Percentiles rank a stretch among this genome's conserved stretches.
Conservation (phyloP, 1,140 invertebrate genomes). For the Drosophila kanapiae region DNA sequence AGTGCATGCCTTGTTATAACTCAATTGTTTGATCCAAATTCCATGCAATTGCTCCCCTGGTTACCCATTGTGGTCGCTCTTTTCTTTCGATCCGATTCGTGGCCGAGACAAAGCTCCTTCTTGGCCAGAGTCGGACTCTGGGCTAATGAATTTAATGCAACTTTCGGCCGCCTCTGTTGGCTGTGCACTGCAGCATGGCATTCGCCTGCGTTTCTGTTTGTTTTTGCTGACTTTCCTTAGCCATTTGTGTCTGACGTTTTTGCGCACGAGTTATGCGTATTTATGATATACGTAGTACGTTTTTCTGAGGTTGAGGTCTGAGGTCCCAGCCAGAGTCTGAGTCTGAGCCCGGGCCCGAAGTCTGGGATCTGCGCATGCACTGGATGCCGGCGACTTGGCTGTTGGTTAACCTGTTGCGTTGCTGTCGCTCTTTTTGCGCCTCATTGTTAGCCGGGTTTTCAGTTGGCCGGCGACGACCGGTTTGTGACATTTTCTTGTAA, state of each 20-base stretch:
- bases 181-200: constrained; percentile 69
- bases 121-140: constrained; percentile 43
- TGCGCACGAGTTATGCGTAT: constrained; percentile 83
- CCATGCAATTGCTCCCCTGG: constrained; percentile 80
- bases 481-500: constrained; percentile 82
- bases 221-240: constrained; percentile 54
- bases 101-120: constrained; percentile 38
- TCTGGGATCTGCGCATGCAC: constrained; percentile 59
- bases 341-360: neutral
- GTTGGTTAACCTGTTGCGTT: constrained; percentile 77
- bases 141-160: constrained; percentile 82
- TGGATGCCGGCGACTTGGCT: constrained; percentile 32
- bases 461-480: constrained; percentile 42
- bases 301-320: constrained; percentile 22
- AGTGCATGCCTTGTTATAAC: constrained; percentile 62
- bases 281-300: constrained; percentile 74
- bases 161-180: constrained; percentile 56
- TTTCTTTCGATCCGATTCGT: constrained; percentile 40
- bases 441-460: constrained; percentile 39
- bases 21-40: constrained; percentile 82
- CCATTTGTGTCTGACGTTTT: constrained; percentile 82
- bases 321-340: constrained; percentile 10
- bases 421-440: constrained; percentile 72
- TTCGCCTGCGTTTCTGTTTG: constrained; percentile 53
- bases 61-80: constrained; percentile 69